These are phyloP conservation scores for Tylochromis polylepis DNA, from an alignment of 2,113 vertebrate species.

Conservation along the genomic window DNA sequence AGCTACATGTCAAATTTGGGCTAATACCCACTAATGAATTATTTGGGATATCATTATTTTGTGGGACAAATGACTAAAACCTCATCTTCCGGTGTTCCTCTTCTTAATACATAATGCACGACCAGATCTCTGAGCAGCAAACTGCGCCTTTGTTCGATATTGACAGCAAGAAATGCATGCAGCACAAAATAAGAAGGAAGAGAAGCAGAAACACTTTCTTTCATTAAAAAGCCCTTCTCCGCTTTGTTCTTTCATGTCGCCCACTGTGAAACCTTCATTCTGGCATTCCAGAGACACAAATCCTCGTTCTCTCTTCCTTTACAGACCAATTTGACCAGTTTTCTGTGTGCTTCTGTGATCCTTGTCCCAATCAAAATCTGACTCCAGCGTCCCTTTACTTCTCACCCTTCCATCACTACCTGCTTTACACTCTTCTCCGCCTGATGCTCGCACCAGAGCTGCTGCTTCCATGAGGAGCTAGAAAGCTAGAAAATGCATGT, in stretches of 20 bases:
- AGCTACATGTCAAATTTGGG: neutral
- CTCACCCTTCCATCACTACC: neutral
- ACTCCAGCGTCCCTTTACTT: neutral
- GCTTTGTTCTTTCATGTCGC: neutral
- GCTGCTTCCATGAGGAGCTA: neutral
- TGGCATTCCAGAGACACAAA: neutral
- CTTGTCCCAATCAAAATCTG: neutral
- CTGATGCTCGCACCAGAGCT: neutral
- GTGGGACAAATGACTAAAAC: neutral
- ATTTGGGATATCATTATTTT: neutral
- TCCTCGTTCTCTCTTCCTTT: neutral
- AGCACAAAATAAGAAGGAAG: neutral
- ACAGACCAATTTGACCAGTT: neutral
- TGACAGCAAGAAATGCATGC: neutral
- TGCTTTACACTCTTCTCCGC: neutral
- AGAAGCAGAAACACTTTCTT: neutral
- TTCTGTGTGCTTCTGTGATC: neutral
- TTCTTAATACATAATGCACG: neutral
- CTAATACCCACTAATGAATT: neutral
- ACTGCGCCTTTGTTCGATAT: neutral
- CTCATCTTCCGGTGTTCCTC: neutral
- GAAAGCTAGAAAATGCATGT: constrained; percentile 35
- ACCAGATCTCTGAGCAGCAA: neutral
- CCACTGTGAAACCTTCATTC: neutral
- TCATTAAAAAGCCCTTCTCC: neutral